A percentile compares a stretch with the other conserved stretches of the same genome.
Conservation (phyloP, 2,888 invertebrate species). For the Hesperia comma region DNA sequence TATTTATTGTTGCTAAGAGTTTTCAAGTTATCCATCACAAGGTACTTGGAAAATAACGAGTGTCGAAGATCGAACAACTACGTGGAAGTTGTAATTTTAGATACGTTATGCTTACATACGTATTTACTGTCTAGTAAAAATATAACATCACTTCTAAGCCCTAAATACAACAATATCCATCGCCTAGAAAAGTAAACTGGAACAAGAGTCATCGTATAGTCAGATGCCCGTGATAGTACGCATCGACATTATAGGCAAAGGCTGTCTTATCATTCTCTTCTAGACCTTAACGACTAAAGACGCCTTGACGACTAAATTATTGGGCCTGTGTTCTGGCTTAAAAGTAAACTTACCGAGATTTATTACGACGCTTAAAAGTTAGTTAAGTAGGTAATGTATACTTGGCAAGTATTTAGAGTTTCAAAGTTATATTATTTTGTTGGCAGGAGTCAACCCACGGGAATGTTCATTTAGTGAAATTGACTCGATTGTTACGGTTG, state of each 20-base stretch:
- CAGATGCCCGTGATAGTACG: slow-evolving; percentile 29
- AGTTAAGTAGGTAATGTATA: slow-evolving; percentile 14
- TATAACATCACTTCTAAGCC: not conserved
- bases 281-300: slow-evolving; percentile 4
- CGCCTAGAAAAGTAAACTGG: slow-evolving; percentile 6
- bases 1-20: not conserved
- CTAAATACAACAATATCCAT: not conserved
- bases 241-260: slow-evolving; percentile 14
- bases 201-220: slow-evolving; percentile 23
- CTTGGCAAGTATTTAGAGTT: slow-evolving; percentile 11
- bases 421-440: slow-evolving; percentile 23
- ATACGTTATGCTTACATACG: too few species aligned
- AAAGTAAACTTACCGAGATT: slow-evolving; percentile 19
- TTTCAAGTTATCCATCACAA: not conserved
- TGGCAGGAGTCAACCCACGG: slow-evolving; percentile 87
- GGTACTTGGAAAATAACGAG: not conserved
- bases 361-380: slow-evolving; percentile 22
- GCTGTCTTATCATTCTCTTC: slow-evolving; percentile 8
- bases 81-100: too few species aligned
- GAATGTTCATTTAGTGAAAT: slow-evolving; percentile 95
- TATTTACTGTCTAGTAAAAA: too few species aligned
- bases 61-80: not conserved
- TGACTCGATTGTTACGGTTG: slow-evolving; percentile 94
- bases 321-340: slow-evolving; percentile 5
- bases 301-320: slow-evolving; percentile 1